Conservation (phyloP, 2,113 vertebrate genomes). For the Pangasianodon hypophthalmus region DNA sequence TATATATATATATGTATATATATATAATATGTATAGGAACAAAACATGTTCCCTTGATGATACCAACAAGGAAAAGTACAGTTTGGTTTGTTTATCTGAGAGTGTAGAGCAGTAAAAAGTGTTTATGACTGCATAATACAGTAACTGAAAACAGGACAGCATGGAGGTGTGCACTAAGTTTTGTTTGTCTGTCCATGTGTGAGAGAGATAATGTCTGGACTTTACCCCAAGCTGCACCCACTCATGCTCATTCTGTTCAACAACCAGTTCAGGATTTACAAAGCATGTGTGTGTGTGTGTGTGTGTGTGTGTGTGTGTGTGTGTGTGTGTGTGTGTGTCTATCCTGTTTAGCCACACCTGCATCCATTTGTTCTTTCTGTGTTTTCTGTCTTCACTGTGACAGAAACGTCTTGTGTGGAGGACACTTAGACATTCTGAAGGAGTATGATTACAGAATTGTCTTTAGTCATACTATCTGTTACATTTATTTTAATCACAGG, state of each 20-base stretch:
- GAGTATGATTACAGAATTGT: neutral
- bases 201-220: slow-evolving; percentile 23
- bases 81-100: neutral
- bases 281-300: no score
- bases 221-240: slow-evolving; percentile 27
- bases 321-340: neutral
- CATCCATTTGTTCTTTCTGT: slow-evolving; percentile 4
- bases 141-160: neutral
- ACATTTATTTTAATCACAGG: neutral
- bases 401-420: neutral
- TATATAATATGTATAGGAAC: neutral
- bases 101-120: neutral
- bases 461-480: neutral
- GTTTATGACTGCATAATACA: neutral
- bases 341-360: slow-evolving; percentile 19
- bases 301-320: slow-evolving; percentile 25
- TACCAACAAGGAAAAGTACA: neutral
- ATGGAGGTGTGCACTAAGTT: neutral
- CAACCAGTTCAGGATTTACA: neutral
- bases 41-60: neutral
- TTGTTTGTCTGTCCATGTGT: neutral
- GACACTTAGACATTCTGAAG: neutral
- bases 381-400: neutral
- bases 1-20: no score
- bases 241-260: neutral